Conservation (phyloP, 2,888 invertebrate genomes). For the Rapana venosa region DNA sequence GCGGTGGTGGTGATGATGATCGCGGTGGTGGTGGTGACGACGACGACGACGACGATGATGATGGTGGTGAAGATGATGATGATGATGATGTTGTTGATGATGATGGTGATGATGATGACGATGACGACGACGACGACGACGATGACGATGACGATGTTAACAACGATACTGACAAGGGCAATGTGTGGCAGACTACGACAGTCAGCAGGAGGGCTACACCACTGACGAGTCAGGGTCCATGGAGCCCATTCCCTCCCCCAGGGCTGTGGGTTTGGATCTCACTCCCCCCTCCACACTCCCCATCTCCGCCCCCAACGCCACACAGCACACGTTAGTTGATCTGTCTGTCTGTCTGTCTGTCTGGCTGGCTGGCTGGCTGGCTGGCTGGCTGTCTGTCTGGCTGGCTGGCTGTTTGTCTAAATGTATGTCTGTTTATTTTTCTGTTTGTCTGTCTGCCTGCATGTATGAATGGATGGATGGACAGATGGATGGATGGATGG, state of each 20-base stretch:
- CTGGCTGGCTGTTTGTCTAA: too few relatives aligned
- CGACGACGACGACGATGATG: too few relatives aligned
- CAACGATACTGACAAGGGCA: not conserved
- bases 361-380: not conserved
- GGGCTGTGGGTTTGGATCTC: not conserved
- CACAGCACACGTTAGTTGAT: conserved; percentile 21
- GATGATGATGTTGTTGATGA: too few relatives aligned
- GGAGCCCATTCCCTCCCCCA: conserved; percentile 35
- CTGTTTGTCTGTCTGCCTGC: too few relatives aligned
- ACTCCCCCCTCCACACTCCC: conserved; percentile 10
- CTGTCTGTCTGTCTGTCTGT: not conserved
- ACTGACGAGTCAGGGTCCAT: conserved; percentile 42
- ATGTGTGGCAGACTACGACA: conserved; percentile 37
- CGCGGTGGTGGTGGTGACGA: not conserved
- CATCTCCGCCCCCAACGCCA: not conserved
- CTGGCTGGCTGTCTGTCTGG: too few relatives aligned
- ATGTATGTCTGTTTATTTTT: too few relatives aligned
- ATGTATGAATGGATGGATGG: too few relatives aligned
- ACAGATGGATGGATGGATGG: too few relatives aligned
- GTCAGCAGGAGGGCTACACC: conserved; percentile 40
- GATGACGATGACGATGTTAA: not conserved
- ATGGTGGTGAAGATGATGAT: too few relatives aligned
- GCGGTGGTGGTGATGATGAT: not conserved
- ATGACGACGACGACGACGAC: not conserved
- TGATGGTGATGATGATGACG: not conserved